Percentiles rank a stretch among this genome's conserved stretches.
phyloP scores from a whole-genome alignment of 2,797 vertebrate species.

The Melanotaenia nigrans region DNA sequence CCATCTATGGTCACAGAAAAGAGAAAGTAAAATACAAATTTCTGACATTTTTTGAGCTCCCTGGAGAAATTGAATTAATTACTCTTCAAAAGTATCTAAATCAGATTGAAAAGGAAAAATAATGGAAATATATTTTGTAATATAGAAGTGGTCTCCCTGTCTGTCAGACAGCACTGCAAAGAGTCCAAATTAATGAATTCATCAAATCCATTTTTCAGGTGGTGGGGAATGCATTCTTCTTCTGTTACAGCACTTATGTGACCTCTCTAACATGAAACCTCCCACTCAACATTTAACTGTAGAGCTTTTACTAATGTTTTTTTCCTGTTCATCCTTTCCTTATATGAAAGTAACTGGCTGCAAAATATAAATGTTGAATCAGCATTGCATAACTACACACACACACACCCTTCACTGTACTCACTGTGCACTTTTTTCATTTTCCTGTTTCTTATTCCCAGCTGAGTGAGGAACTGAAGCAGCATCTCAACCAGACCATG shows the following conservation, averaged over 20 bases:
- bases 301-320: conserved; percentile 5
- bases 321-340: conserved; percentile 2
- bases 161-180: neutral
- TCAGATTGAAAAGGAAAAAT: no score
- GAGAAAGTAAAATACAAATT: neutral
- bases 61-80: no score
- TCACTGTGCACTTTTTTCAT: conserved; percentile 9
- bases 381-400: neutral
- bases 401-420: neutral
- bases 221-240: neutral
- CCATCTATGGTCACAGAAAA: neutral
- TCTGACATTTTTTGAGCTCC: no score
- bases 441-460: conserved; percentile 55
- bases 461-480: conserved; percentile 89
- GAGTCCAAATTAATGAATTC: neutral
- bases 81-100: no score
- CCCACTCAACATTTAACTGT: neutral
- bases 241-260: conserved; percentile 21
- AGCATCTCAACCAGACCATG: conserved; percentile 86
- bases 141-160: neutral
- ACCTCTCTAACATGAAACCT: conserved; percentile 16
- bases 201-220: conserved; percentile 25
- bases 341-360: conserved; percentile 10
- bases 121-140: no score
- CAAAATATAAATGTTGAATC: neutral